Conservation (phyloP, 2,888 invertebrate species). For the Hedya salicella region DNA sequence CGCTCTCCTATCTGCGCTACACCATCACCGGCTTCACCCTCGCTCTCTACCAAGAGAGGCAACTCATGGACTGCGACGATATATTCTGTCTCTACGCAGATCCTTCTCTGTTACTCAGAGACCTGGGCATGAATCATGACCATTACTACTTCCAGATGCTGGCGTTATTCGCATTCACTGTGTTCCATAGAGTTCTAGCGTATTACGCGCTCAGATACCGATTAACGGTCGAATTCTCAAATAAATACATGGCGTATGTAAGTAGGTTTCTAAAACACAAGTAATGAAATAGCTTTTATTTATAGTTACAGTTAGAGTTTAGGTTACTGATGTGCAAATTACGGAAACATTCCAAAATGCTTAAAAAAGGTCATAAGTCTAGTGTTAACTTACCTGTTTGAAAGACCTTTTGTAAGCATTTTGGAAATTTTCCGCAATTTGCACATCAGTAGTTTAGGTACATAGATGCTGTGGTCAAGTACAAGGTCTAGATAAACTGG, state of each 20-base stretch:
- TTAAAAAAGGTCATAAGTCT: no score
- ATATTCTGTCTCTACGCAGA: constrained; percentile 85
- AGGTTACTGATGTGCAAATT: no score
- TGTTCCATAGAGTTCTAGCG: constrained; percentile 81
- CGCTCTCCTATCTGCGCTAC: constrained; percentile 87
- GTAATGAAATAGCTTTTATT: background rate
- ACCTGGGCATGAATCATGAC: constrained; percentile 86
- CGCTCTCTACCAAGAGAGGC: constrained; percentile 86
- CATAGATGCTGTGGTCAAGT: no score
- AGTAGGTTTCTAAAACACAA: constrained; percentile 82
- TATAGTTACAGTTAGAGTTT: no score
- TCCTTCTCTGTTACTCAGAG: constrained; percentile 86
- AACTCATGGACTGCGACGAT: constrained; percentile 85
- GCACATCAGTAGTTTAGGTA: no score
- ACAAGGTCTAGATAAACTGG: background rate
- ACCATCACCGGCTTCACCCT: constrained; percentile 86
- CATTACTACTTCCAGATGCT: constrained; percentile 83
- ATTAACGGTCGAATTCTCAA: constrained; percentile 83
- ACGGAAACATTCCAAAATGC: no score
- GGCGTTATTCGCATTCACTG: constrained; percentile 83
- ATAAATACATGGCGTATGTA: constrained; percentile 81
- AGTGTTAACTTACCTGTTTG: no score
- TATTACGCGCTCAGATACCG: constrained; percentile 85
- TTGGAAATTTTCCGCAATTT: no score
- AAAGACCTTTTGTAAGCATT: no score